Evolutionary conservation across 2,113 vertebrate species (phyloP).

Genomic region (Irena cyanogastra): DNA sequence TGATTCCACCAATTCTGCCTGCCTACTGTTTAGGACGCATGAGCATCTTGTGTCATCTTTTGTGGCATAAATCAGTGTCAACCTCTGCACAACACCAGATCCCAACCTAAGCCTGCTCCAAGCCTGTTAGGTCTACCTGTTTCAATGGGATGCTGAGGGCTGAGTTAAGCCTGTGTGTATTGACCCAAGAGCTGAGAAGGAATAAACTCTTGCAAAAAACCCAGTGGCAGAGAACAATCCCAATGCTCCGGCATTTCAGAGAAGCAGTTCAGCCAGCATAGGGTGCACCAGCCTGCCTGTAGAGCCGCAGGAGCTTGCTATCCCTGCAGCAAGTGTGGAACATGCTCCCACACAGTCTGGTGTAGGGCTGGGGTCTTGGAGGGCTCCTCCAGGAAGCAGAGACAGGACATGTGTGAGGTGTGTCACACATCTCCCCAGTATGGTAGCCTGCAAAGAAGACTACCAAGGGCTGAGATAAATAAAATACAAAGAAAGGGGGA

Average conservation of each 20-base stretch:
- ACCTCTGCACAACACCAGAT: background rate
- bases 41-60: background rate
- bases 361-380: background rate
- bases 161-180: background rate
- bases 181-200: background rate
- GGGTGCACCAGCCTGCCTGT: background rate
- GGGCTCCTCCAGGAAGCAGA: background rate
- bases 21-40: background rate
- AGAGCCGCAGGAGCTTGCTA: background rate
- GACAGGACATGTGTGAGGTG: background rate
- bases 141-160: background rate
- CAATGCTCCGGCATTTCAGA: background rate
- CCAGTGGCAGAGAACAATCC: background rate
- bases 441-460: background rate
- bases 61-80: background rate
- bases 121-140: background rate
- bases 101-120: background rate
- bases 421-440: background rate
- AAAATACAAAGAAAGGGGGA: background rate
- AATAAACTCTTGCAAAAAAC: background rate
- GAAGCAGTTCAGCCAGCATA: background rate
- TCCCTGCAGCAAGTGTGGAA: background rate
- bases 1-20: background rate
- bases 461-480: background rate
- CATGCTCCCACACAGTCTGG: fast-evolving